Conservation (phyloP, 2,797 vertebrate species). For the Rhincodon typus region DNA sequence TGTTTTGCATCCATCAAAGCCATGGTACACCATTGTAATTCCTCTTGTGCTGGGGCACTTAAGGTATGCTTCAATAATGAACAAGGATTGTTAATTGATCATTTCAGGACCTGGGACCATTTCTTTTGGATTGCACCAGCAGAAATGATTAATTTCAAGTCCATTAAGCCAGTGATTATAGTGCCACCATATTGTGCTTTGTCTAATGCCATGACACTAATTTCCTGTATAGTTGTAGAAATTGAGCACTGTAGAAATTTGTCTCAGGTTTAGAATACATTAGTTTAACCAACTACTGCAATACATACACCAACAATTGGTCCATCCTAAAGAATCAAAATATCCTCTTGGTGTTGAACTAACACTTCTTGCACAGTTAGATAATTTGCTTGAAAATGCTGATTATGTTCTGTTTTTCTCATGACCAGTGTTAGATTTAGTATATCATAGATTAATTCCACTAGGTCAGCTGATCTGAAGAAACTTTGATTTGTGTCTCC, state of each 20-base stretch:
- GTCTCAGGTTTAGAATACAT: neutral
- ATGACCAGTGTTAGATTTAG: neutral
- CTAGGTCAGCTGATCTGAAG: neutral
- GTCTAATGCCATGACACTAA: neutral
- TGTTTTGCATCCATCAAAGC: neutral
- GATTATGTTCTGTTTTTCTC: neutral
- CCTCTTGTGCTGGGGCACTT: neutral
- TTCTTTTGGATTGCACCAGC: neutral
- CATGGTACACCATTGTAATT: neutral
- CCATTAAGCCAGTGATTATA: neutral
- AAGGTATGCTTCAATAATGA: neutral
- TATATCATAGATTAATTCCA: neutral
- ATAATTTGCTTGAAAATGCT: neutral
- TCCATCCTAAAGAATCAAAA: neutral
- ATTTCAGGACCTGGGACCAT: neutral
- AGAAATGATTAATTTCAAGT: neutral
- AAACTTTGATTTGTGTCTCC: neutral
- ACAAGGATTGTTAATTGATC: neutral
- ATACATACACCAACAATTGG: neutral
- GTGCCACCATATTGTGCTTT: neutral
- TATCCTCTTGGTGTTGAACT: neutral
- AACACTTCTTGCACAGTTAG: neutral
- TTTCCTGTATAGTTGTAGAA: neutral
- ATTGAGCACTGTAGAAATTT: neutral
- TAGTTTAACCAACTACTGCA: neutral